phyloP scores from a whole-genome alignment of 2,888 invertebrate genomes.

The Drosophila aldrichi region DNA sequence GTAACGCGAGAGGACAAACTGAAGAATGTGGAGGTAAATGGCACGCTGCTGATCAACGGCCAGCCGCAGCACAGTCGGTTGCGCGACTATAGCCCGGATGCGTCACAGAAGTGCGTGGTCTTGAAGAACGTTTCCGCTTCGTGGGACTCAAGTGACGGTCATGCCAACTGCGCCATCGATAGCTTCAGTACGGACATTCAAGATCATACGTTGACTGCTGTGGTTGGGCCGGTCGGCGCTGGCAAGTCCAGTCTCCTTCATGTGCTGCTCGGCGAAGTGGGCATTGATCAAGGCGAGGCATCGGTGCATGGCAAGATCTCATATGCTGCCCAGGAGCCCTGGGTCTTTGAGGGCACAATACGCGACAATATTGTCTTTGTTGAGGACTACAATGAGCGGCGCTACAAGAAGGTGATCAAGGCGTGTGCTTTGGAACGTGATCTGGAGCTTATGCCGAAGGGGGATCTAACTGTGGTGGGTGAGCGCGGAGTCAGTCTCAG shows the following conservation, averaged over 20 bases:
- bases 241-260: conserved; percentile 91
- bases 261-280: conserved; percentile 90
- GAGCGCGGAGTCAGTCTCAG: conserved; percentile 90
- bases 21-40: conserved; percentile 55
- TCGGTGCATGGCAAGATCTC: conserved; percentile 88
- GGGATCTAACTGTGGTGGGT: conserved; percentile 87
- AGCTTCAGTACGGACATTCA: conserved; percentile 86
- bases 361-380: conserved; percentile 97
- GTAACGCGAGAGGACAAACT: conserved; percentile 44
- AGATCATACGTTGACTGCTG: conserved; percentile 82
- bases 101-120: conserved; percentile 78
- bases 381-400: conserved; percentile 87
- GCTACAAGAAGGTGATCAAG: conserved; percentile 86
- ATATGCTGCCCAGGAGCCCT: conserved; percentile 94
- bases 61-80: conserved; percentile 33
- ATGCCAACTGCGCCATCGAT: conserved; percentile 71
- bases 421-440: conserved; percentile 89
- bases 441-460: conserved; percentile 87
- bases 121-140: conserved; percentile 86
- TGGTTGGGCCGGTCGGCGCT: conserved; percentile 91
- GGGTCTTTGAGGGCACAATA: conserved; percentile 92
- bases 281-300: conserved; percentile 87
- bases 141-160: conserved; percentile 85
- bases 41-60: conserved; percentile 46
- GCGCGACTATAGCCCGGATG: conserved; percentile 65